These are phyloP conservation scores for Camponotus pennsylvanicus DNA, from an alignment of 1,140 invertebrate species.

Conservation along the genomic window DNA sequence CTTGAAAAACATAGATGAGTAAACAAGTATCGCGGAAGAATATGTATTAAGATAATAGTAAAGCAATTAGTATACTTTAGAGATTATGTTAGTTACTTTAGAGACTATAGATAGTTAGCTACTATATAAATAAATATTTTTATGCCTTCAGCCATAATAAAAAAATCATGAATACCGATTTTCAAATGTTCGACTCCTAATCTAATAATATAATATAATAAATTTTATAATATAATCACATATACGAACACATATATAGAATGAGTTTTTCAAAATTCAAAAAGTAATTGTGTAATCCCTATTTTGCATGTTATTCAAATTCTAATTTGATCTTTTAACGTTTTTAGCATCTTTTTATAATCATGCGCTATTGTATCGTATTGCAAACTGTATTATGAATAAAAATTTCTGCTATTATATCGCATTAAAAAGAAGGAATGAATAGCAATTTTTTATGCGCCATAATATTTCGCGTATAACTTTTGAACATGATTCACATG, in stretches of 20 bases:
- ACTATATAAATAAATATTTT: background rate
- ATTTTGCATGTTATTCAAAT: background rate
- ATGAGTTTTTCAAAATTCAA: background rate
- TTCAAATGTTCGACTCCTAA: too few species aligned
- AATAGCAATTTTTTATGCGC: background rate
- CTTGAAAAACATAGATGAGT: background rate
- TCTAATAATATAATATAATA: background rate
- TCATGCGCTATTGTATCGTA: background rate
- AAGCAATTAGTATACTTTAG: background rate
- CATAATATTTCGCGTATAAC: background rate
- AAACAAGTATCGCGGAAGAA: background rate
- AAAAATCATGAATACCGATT: too few species aligned
- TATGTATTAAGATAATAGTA: background rate
- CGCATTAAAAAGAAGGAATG: background rate
- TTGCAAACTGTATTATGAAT: too few species aligned
- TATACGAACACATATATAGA: too few species aligned
- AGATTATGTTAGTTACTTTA: background rate
- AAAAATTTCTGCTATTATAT: too few species aligned
- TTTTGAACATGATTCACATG: slow-evolving; percentile 1
- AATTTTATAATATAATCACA: background rate
- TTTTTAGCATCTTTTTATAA: background rate
- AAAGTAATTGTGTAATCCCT: too few species aligned
- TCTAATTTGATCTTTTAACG: background rate
- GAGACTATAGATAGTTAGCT: too few species aligned
- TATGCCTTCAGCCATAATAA: background rate